Evolutionary conservation across 1,140 invertebrate species (phyloP).

Genomic region (Drosophila kikkawai): DNA sequence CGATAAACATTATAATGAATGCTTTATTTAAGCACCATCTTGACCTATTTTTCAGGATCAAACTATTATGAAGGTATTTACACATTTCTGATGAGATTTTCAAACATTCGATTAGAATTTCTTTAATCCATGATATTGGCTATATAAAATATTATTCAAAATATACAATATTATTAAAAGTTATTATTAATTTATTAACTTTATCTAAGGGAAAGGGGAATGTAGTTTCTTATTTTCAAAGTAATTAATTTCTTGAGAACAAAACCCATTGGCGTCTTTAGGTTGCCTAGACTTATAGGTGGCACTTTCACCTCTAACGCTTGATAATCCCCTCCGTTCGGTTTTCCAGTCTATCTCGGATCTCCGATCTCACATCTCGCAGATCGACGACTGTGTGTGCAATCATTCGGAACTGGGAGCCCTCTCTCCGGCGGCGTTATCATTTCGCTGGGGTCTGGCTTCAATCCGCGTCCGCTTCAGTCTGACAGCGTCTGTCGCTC

Average conservation of each 20-base stretch:
- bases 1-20: neutral
- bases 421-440: conserved; percentile 16
- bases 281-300: neutral
- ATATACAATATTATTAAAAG: neutral
- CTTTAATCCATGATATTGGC: neutral
- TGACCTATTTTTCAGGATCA: neutral
- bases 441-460: conserved; percentile 24
- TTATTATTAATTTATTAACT: no score
- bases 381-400: conserved; percentile 26
- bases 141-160: neutral
- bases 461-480: conserved; percentile 25
- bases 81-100: neutral
- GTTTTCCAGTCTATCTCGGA: conserved; percentile 5
- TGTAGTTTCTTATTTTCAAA: neutral
- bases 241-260: conserved; percentile 3
- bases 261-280: neutral
- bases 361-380: neutral
- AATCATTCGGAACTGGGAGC: conserved; percentile 34
- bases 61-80: neutral
- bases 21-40: neutral
- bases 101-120: neutral
- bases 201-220: neutral
- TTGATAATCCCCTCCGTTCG: conserved; percentile 11
- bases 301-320: conserved; percentile 36
- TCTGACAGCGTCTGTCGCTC: conserved; percentile 49